Percentiles rank a stretch among this genome's conserved stretches.
Conservation (phyloP, 2,797 vertebrate species). For the Prionace glauca region DNA sequence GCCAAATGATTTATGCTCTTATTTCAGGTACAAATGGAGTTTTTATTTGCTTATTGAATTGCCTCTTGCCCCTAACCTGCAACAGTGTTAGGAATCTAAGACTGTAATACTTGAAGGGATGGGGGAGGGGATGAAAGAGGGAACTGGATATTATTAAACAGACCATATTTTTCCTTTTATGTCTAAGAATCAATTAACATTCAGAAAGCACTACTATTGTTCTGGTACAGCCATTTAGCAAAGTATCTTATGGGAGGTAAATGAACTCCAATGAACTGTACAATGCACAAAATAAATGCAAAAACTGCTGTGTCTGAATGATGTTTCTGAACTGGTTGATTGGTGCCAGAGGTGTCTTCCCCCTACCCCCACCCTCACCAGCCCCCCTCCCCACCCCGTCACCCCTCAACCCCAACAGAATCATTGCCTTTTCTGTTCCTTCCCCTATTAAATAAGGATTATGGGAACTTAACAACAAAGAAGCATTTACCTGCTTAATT, state of each 20-base stretch:
- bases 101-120: not conserved
- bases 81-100: not conserved
- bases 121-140: not conserved
- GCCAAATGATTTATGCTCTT: not conserved
- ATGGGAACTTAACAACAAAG: not conserved
- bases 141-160: too few species aligned
- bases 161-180: not conserved
- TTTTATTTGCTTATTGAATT: slow-evolving; percentile 15
- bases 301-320: not conserved
- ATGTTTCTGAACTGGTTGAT: not conserved
- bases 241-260: not conserved
- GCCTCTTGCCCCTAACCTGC: not conserved
- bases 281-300: not conserved
- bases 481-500: not conserved
- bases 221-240: not conserved
- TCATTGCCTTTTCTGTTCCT: not conserved
- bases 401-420: not conserved
- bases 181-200: not conserved
- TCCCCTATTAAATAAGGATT: not conserved
- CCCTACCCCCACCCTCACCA: too few species aligned
- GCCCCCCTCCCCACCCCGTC: too few species aligned
- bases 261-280: not conserved
- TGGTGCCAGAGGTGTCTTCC: not conserved
- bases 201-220: not conserved
- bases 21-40: not conserved